Evolutionary conservation across 2,113 vertebrate species (phyloP).

Genomic region (Tachuris rubrigastra): DNA sequence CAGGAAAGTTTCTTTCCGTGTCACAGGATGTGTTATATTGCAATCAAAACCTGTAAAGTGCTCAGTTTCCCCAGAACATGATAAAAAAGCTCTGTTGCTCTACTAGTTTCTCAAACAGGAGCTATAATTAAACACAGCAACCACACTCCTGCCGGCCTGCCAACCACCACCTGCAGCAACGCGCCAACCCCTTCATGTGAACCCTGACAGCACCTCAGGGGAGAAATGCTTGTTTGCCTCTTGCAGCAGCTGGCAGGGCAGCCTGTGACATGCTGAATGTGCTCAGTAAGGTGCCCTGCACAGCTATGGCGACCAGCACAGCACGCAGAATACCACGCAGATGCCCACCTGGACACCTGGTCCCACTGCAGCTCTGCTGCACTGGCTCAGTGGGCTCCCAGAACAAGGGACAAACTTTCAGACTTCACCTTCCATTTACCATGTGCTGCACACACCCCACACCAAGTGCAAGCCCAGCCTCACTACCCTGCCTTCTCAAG

Average conservation of each 20-base stretch:
- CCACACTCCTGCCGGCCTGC: background rate
- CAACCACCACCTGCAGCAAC: background rate
- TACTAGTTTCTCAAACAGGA: background rate
- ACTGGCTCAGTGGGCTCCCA: accelerated
- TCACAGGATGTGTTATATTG: background rate
- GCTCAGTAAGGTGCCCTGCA: accelerated
- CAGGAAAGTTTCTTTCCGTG: background rate
- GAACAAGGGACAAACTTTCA: background rate
- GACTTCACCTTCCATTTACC: background rate
- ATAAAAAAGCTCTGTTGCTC: background rate
- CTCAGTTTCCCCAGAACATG: background rate
- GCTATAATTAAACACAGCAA: constrained; percentile 40
- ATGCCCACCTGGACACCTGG: background rate
- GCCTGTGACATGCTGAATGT: accelerated
- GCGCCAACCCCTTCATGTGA: accelerated
- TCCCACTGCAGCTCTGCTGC: background rate
- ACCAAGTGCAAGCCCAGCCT: background rate
- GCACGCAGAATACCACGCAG: accelerated
- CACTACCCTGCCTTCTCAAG: background rate
- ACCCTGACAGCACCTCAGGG: background rate
- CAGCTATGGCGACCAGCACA: accelerated
- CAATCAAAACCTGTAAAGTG: background rate
- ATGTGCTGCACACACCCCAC: accelerated
- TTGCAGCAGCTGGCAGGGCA: background rate
- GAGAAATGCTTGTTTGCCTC: background rate